Evolutionary conservation across 2,888 invertebrate species (phyloP), one percentile per base, ranked within the genome.

Genomic region (Notodonta ziczac): DNA sequence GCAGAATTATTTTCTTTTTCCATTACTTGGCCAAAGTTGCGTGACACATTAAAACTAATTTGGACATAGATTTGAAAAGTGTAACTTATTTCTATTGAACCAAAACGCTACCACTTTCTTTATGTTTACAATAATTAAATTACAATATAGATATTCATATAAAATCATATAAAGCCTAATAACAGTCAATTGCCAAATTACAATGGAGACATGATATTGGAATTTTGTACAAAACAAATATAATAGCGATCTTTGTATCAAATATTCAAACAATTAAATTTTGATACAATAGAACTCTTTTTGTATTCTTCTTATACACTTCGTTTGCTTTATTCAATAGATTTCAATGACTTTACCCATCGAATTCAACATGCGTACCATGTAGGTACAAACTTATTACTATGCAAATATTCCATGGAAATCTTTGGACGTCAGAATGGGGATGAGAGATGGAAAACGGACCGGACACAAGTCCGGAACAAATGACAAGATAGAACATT

Each of bases 1-100:
- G 74, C 52, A 59, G 56, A 63, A 56, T 57, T 65, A 57, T 58
- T 66, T 60, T 71, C 69, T 58, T 66, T 58, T 60, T 58, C 60
- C 56, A 56, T 73, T 60, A 10, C 12, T 54, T 46, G 56, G 14
- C 58, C 54, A 56, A 60, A 60, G 62, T 59, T 35, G 54, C 54
- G 59, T 57, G 62, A 60, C 61, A 70, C 60, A 56, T 57, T 62
- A n/a, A 48, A 13, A 48, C 48, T 14, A 50, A 13, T 9, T n/a
- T 46, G 10, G 0, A 46, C 46, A n/a, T 46, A 0, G 7, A 10
- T n/a, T 46, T 13, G 42, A 42, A 42, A 42, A 42, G 7, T 3
- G 35, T 35, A 35, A 35, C 7, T 35, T 9, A 10, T 4, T 42
- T 42, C 9, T 42, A 42, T 42, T 10, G 10, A 42, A 42, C 4